These are phyloP conservation scores for Diorhabda carinulata DNA, from an alignment of 1,140 invertebrate species.

Conservation along the genomic window DNA sequence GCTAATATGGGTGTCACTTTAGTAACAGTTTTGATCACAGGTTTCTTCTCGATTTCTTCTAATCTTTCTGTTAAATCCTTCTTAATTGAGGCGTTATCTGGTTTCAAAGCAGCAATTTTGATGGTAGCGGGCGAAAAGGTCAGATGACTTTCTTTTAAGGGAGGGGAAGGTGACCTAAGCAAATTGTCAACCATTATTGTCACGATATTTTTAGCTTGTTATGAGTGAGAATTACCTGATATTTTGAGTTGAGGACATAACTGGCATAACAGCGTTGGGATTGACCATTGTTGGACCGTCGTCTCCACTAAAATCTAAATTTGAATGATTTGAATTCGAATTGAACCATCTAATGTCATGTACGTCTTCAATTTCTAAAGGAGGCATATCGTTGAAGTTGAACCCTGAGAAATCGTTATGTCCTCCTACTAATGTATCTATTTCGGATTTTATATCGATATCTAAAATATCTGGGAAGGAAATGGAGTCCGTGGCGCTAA, in stretches of 20 bases:
- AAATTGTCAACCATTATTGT: not conserved
- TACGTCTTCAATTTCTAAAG: conserved; percentile 62
- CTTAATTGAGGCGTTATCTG: conserved; percentile 35
- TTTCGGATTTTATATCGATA: conserved; percentile 77
- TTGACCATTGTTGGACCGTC: conserved; percentile 74
- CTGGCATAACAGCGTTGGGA: conserved; percentile 68
- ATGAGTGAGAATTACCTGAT: conserved; percentile 32
- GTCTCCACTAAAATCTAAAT: conserved; percentile 66
- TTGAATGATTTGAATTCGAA: conserved; percentile 57
- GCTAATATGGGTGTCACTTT: conserved; percentile 43
- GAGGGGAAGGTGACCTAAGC: conserved; percentile 44
- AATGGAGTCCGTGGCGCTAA: conserved; percentile 52
- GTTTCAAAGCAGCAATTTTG: conserved; percentile 54
- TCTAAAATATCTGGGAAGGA: conserved; percentile 75
- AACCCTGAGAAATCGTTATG: conserved; percentile 58
- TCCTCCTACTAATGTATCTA: conserved; percentile 69
- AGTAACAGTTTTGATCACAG: conserved; percentile 42
- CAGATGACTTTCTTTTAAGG: conserved; percentile 59
- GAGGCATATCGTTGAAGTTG: conserved; percentile 63
- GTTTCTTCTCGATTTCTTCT: conserved; percentile 48
- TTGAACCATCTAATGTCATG: conserved; percentile 53
- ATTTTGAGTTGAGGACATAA: conserved; percentile 44
- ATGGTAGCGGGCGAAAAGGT: conserved; percentile 63
- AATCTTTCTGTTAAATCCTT: conserved; percentile 43
- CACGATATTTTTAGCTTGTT: not conserved